These are phyloP conservation scores for Anhinga rufa DNA, from an alignment of 2,113 vertebrate species.

Conservation along the genomic window DNA sequence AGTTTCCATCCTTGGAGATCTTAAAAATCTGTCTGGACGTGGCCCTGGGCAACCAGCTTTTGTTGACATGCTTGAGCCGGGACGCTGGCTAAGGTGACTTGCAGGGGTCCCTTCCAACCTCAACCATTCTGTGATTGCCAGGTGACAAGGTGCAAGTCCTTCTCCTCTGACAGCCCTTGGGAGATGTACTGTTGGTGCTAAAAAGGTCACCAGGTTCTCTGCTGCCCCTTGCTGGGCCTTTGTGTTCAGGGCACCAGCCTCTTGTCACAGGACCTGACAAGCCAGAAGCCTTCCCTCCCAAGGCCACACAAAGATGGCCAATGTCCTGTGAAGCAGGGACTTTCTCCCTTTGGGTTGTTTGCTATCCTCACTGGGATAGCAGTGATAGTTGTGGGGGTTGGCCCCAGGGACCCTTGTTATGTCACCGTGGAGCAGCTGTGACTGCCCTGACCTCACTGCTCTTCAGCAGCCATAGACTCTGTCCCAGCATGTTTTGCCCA, in stretches of 20 bases:
- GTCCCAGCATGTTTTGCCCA: accelerated
- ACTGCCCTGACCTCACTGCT: not conserved
- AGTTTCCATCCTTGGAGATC: not conserved
- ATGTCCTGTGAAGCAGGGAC: not conserved
- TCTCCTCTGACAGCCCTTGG: not conserved
- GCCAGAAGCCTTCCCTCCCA: not conserved
- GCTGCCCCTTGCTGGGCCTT: not conserved
- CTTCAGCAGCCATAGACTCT: not conserved
- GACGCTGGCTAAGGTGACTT: not conserved
- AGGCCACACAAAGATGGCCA: not conserved
- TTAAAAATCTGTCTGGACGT: not conserved
- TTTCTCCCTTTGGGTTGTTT: not conserved
- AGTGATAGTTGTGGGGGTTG: not conserved
- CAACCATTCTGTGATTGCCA: not conserved
- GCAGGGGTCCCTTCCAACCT: not conserved
- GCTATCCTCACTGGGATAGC: accelerated
- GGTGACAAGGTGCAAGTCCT: not conserved
- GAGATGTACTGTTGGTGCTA: not conserved
- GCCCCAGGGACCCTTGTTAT: too few relatives aligned
- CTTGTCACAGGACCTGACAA: not conserved
- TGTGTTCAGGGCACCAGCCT: not conserved
- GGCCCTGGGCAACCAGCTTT: not conserved
- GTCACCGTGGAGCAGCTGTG: too few relatives aligned
- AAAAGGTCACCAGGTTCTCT: not conserved
- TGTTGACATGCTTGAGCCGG: not conserved